These are phyloP conservation scores for Otus sunia DNA, from an alignment of 2,113 vertebrate species.

Conservation along the genomic window DNA sequence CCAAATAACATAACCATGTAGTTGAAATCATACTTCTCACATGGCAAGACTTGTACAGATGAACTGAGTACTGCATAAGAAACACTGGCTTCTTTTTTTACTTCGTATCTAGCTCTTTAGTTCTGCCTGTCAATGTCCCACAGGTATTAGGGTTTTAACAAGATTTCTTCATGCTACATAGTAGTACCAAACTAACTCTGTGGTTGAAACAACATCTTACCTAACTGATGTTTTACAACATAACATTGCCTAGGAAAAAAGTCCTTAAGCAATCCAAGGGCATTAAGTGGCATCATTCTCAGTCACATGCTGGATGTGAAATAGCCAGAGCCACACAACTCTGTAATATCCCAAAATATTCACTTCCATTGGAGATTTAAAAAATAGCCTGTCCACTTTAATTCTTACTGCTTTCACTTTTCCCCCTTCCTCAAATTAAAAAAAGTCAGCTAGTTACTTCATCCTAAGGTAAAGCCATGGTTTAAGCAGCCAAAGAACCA, in stretches of 20 bases:
- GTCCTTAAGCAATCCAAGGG: not conserved
- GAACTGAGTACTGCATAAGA: not conserved
- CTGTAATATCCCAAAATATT: not conserved
- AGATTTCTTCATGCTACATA: not conserved
- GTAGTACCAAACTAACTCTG: not conserved
- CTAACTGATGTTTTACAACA: not conserved
- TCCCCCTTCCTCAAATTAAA: not conserved
- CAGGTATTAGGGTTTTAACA: not conserved
- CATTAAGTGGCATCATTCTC: not conserved
- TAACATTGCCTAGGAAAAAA: not conserved
- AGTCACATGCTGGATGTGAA: not conserved
- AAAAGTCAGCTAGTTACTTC: not conserved
- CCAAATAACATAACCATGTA: not conserved
- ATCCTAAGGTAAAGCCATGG: not conserved
- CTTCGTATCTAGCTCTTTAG: not conserved
- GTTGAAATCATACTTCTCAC: not conserved
- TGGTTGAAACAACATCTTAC: not conserved
- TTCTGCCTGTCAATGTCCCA: not conserved
- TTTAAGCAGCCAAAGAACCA: not conserved
- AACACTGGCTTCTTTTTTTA: not conserved
- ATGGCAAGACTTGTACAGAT: not conserved
- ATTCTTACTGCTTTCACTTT: not conserved
- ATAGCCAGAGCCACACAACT: not conserved
- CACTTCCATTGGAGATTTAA: not conserved
- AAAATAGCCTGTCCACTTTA: not conserved